Percentiles rank a stretch among this genome's conserved stretches.
These are phyloP conservation scores for Oligia fasciuncula DNA, from an alignment of 2,888 invertebrate species.

Conservation along the genomic window DNA sequence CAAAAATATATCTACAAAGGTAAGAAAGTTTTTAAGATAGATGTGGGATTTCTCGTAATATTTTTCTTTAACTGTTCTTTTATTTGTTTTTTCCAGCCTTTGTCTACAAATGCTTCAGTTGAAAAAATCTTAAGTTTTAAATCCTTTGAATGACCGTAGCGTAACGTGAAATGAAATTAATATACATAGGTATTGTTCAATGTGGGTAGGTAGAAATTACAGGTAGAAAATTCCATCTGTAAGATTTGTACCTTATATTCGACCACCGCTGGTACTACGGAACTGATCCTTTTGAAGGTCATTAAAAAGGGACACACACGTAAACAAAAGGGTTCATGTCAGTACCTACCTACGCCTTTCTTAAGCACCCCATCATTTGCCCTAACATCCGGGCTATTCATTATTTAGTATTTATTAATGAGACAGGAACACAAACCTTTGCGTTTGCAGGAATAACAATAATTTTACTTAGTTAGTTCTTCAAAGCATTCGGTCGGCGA, in stretches of 20 bases:
- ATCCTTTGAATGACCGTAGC: not conserved
- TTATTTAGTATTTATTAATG: slow-evolving; percentile 36
- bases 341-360: not conserved
- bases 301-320: not conserved
- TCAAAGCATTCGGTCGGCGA: slow-evolving; percentile 19
- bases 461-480: slow-evolving; percentile 11
- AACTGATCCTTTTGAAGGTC: slow-evolving; percentile 4
- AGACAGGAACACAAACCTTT: slow-evolving; percentile 15
- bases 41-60: slow-evolving; percentile 28
- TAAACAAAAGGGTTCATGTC: slow-evolving; percentile 26
- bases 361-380: slow-evolving; percentile 18
- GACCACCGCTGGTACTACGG: not conserved
- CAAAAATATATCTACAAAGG: slow-evolving; percentile 38
- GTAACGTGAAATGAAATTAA: not conserved
- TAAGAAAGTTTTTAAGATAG: slow-evolving; percentile 37
- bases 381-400: slow-evolving; percentile 24
- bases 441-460: slow-evolving; percentile 17
- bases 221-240: not conserved
- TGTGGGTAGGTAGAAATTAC: not conserved
- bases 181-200: not conserved
- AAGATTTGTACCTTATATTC: not conserved
- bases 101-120: not conserved
- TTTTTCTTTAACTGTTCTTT: slow-evolving; percentile 37
- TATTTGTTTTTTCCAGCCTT: slow-evolving; percentile 18
- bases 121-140: slow-evolving; percentile 3